These are phyloP conservation scores for Stenodera caucasica DNA, from an alignment of 2,888 invertebrate species.

Conservation along the genomic window DNA sequence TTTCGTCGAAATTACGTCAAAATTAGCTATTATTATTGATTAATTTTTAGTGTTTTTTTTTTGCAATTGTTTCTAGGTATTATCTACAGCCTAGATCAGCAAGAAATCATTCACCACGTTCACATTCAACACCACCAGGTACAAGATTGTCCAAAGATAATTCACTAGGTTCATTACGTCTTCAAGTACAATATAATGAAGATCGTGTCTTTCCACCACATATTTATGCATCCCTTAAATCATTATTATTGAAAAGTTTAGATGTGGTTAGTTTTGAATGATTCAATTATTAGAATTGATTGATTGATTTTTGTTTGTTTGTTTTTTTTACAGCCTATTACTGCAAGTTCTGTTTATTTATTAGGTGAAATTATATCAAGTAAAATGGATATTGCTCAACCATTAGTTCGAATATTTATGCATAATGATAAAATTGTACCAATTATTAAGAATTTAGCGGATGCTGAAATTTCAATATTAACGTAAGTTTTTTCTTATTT, in stretches of 20 bases:
- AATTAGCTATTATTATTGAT: no score
- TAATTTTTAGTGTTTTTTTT: no score
- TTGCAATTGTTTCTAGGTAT: conserved; percentile 62
- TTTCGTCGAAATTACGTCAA: no score
- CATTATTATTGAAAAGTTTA: conserved; percentile 74
- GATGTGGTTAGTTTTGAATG: conserved; percentile 59
- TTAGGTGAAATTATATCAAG: conserved; percentile 84
- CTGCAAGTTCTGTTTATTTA: conserved; percentile 79
- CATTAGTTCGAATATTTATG: conserved; percentile 82
- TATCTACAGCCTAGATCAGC: conserved; percentile 72
- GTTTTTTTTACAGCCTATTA: conserved; percentile 67
- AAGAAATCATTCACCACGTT: conserved; percentile 61
- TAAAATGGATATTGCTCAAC: conserved; percentile 88
- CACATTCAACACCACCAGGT: conserved; percentile 75
- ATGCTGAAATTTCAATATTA: conserved; percentile 86
- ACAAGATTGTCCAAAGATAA: conserved; percentile 68
- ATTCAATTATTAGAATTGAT: conserved; percentile 1
- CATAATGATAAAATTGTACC: conserved; percentile 85
- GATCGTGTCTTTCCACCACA: conserved; percentile 86
- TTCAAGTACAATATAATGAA: conserved; percentile 84
- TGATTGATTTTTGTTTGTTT: conserved; percentile 20
- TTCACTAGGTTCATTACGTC: conserved; percentile 78
- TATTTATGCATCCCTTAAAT: conserved; percentile 77
- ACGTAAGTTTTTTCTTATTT: conserved; percentile 64
- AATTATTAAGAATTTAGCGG: conserved; percentile 79